A percentile compares a stretch with the other conserved stretches of the same genome.
Evolutionary conservation across 2,113 vertebrate genomes (phyloP).

Genomic region (Pedetes capensis): DNA sequence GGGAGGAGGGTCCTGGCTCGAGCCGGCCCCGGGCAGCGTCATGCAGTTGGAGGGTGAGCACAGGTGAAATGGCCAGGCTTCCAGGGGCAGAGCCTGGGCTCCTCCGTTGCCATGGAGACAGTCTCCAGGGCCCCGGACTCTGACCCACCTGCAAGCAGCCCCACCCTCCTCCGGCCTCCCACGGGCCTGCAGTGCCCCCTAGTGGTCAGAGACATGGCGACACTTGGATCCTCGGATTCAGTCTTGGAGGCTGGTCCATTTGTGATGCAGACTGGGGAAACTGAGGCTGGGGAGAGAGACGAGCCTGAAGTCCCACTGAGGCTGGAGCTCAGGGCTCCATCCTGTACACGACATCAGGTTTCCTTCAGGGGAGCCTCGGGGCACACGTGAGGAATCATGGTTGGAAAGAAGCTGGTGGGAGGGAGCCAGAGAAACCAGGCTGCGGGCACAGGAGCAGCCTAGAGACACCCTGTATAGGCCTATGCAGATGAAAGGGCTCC

Average conservation of each 20-base stretch:
- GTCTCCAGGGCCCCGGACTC: neutral
- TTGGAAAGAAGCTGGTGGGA: neutral
- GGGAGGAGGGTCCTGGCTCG: neutral
- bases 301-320: neutral
- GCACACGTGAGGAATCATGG: neutral
- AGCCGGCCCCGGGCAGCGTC: neutral
- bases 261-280: neutral
- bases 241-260: neutral
- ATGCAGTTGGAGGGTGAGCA: neutral
- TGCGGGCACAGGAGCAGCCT: no score
- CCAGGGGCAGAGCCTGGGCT: neutral
- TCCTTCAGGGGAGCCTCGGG: neutral
- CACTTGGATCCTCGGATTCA: neutral
- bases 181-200: constrained; percentile 9
- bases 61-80: neutral
- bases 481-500: no score
- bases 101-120: constrained; percentile 52
- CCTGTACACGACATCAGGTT: neutral
- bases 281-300: neutral
- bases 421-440: neutral
- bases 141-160: neutral
- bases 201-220: constrained; percentile 28
- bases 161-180: neutral
- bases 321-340: neutral
- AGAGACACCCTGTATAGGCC: no score